A percentile compares a stretch with the other conserved stretches of the same genome.
phyloP scores from a whole-genome alignment of 1,140 invertebrate species.

The Drosophila arizonae region DNA sequence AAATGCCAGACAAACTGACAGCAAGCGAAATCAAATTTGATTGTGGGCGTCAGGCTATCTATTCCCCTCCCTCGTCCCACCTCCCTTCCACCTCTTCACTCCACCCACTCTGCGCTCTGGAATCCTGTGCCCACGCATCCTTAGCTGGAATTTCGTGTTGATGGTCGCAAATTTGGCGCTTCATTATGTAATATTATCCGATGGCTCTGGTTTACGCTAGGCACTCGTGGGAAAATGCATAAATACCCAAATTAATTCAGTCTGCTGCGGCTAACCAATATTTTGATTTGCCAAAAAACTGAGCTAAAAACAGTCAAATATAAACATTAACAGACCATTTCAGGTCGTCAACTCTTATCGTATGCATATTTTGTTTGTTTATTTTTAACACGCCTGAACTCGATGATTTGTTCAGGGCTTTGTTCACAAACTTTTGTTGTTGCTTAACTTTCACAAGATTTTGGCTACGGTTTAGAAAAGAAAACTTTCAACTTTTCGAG shows the following conservation, averaged over 20 bases:
- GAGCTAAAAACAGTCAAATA: background rate
- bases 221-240: slow-evolving; percentile 19
- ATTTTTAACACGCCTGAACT: background rate
- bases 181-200: slow-evolving; percentile 38
- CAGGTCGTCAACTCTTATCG: background rate
- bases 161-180: slow-evolving; percentile 36
- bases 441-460: slow-evolving; percentile 10
- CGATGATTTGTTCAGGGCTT: background rate
- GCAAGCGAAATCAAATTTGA: slow-evolving; percentile 47
- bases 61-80: no score
- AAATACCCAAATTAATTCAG: slow-evolving; percentile 18
- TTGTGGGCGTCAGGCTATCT: slow-evolving; percentile 34
- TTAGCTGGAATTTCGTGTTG: slow-evolving; percentile 16
- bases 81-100: background rate
- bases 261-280: slow-evolving; percentile 17
- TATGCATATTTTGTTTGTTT: background rate
- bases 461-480: slow-evolving; percentile 5
- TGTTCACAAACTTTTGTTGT: background rate
- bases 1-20: slow-evolving; percentile 43
- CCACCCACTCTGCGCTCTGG: background rate
- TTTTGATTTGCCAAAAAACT: slow-evolving; percentile 6
- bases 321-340: slow-evolving; percentile 8
- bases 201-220: background rate
- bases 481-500: no score
- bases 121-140: slow-evolving; percentile 6